Base-by-base conservation (phyloP, 2,888 invertebrate species). In the Agrotis clavis region DNA sequence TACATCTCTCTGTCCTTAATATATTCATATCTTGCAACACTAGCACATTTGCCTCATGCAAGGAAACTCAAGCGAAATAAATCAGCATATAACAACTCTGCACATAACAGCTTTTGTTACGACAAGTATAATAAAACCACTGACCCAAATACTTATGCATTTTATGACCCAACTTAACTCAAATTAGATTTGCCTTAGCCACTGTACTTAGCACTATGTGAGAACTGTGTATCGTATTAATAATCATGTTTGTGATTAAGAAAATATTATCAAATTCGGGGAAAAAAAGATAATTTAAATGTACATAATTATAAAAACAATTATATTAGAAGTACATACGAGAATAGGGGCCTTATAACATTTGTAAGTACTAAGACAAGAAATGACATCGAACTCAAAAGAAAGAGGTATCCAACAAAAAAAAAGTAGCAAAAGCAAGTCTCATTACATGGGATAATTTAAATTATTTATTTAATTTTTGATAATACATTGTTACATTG, bases 121-220 rank as follows among this genome's bases (percentile, higher is more conserved):
- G 30, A 81, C 77, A 67, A 72, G 18, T 87, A 90, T 90, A 92
- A 92, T 93, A 92, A 93, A 92, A 90, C 88, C 70, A 78, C 68
- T 91, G 91, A 79, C 92, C 92, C 84, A 90, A 90, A 92, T 93
- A 89, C 88, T 87, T 87, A 78, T 60, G 70, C 87, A 87, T 90
- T 92, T 92, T 92, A 92, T 91, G 90, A 90, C 87, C 89, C 80
- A 88, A 87, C 86, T 88, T 80, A 83, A 81, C 74, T 84, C 41
- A 84, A 87, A 86, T 84, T 83, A 84, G 77, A 82, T 82, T 74
- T 71, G 66, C 51, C 19, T 51, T 71, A 57, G 71, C 59, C 61
- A 79, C 64, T 69, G 70, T 56, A 75, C 60, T 76, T 71, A 74
- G 51, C 61, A 60, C 65, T 77, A 57, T 81, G 56, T 82, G 56